phyloP scores from a whole-genome alignment of 2,113 vertebrate genomes.

The Elephas maximus region DNA sequence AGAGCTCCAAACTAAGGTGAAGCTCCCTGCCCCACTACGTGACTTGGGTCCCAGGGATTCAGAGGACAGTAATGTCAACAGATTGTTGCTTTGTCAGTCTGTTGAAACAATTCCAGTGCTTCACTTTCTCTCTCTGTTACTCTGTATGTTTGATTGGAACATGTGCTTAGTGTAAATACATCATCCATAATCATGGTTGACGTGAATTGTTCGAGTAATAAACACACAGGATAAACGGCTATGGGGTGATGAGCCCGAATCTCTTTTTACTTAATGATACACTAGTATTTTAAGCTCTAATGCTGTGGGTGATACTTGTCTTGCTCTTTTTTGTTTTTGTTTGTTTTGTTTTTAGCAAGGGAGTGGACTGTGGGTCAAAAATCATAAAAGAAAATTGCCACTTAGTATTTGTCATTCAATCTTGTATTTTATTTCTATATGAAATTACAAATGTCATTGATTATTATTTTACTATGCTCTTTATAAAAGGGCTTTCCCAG shows the following conservation, averaged over 20 bases:
- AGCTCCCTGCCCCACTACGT: conserved; percentile 77
- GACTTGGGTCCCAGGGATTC: conserved; percentile 65
- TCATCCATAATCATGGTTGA: neutral
- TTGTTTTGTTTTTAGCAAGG: neutral
- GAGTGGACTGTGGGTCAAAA: neutral
- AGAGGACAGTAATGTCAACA: conserved; percentile 31
- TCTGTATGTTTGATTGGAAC: neutral
- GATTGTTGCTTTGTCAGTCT: conserved; percentile 3
- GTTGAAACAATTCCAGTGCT: conserved; percentile 21
- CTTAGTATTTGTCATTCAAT: conserved; percentile 37
- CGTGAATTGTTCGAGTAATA: neutral
- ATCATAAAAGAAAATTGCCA: conserved; percentile 36
- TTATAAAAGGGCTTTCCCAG: conserved; percentile 46
- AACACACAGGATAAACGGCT: neutral
- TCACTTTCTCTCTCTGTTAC: conserved; percentile 31
- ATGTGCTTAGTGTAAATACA: neutral
- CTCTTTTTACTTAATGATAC: conserved; percentile 42
- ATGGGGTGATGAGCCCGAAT: neutral
- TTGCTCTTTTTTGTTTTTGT: neutral
- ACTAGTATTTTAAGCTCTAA: conserved; percentile 16
- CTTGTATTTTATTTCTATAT: conserved; percentile 37
- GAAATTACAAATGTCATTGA: conserved; percentile 60
- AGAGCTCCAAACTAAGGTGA: conserved; percentile 79
- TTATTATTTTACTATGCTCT: conserved; percentile 50
- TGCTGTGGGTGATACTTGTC: neutral